phyloP scores from a whole-genome alignment of 2,888 invertebrate genomes.

The Pollenia amentaria region DNA sequence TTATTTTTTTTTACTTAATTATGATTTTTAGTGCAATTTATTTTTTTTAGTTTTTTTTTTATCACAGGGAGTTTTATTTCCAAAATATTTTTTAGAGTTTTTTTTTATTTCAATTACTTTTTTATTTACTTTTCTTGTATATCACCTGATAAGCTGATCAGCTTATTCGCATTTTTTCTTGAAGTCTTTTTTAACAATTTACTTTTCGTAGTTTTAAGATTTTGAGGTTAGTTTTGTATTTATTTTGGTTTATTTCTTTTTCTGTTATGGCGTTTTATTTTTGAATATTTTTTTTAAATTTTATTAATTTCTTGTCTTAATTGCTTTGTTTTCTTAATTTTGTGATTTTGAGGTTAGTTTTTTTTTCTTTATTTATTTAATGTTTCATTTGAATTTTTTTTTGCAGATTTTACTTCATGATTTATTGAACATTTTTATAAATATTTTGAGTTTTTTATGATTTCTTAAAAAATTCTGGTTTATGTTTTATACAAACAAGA shows the following conservation, averaged over 20 bases:
- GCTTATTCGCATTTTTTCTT: background rate
- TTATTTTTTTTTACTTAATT: slow-evolving; percentile 7
- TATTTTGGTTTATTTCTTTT: background rate
- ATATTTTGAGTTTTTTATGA: too few species aligned
- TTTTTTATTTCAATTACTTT: slow-evolving; percentile 15
- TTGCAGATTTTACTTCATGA: too few species aligned
- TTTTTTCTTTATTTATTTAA: too few species aligned
- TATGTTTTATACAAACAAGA: too few species aligned
- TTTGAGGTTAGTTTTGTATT: slow-evolving; percentile 46
- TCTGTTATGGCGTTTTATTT: background rate
- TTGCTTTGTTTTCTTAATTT: too few species aligned
- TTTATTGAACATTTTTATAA: too few species aligned
- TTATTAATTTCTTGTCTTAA: background rate
- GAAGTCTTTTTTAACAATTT: background rate
- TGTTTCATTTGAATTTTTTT: too few species aligned
- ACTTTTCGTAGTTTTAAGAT: background rate
- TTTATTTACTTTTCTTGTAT: background rate
- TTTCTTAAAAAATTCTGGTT: too few species aligned
- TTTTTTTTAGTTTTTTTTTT: slow-evolving; percentile 25
- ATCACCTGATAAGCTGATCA: background rate
- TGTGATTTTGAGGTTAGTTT: too few species aligned
- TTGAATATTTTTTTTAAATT: background rate
- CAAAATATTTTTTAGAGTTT: background rate
- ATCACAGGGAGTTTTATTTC: slow-evolving; percentile 63
- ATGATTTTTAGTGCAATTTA: slow-evolving; percentile 57